Conservation (phyloP, 2,888 invertebrate genomes). For the Agrotis clavis region DNA sequence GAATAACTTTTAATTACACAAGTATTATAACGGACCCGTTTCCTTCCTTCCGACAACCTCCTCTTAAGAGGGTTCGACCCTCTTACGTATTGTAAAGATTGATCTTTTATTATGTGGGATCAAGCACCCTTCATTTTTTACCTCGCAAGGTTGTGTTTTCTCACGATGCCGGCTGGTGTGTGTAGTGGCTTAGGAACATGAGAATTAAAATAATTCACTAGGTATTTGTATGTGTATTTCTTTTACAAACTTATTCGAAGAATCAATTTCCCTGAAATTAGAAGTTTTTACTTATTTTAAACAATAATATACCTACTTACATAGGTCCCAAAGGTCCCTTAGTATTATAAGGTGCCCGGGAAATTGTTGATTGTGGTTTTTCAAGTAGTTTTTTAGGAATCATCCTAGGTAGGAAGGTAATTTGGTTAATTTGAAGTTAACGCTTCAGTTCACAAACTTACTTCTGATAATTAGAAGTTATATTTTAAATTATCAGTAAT, state of each 20-base stretch:
- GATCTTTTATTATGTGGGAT: slow-evolving; percentile 57
- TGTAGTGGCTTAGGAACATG: slow-evolving; percentile 7
- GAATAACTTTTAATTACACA: neutral
- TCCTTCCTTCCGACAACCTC: slow-evolving; percentile 74
- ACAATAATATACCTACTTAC: too few relatives aligned
- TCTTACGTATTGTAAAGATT: slow-evolving; percentile 59
- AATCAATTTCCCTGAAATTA: neutral
- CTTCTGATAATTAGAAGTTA: too few relatives aligned
- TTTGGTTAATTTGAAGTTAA: too few relatives aligned
- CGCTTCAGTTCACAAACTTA: too few relatives aligned
- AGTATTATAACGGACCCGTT: slow-evolving; percentile 67
- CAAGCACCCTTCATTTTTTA: slow-evolving; percentile 63
- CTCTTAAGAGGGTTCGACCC: slow-evolving; percentile 64
- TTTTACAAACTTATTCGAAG: too few relatives aligned
- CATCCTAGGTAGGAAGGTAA: too few relatives aligned
- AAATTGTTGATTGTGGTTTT: neutral
- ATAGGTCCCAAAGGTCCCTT: too few relatives aligned
- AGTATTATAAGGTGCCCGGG: neutral
- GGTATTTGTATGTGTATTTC: neutral
- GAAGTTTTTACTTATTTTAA: neutral
- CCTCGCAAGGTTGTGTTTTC: slow-evolving; percentile 52
- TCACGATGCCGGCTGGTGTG: slow-evolving; percentile 51
- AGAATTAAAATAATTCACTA: neutral
- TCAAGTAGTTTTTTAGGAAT: neutral
- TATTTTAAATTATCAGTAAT: too few relatives aligned